phyloP scores from a whole-genome alignment of 1,140 invertebrate genomes.

The Mactra quadrangularis region DNA sequence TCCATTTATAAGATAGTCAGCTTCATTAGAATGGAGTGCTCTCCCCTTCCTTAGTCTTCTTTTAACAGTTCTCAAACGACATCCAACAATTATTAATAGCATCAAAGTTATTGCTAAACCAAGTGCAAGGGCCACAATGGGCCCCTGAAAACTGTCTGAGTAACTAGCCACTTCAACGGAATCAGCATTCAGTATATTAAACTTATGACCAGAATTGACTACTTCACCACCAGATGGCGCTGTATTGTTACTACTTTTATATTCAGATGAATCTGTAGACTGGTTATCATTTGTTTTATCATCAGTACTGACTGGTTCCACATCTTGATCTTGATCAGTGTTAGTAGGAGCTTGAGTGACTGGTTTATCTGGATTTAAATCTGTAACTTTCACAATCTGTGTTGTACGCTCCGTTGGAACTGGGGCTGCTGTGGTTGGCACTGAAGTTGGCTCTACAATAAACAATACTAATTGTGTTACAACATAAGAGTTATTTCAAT shows the following conservation, averaged over 20 bases:
- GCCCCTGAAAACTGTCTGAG: slow-evolving; percentile 85
- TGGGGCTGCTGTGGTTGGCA: slow-evolving; percentile 11
- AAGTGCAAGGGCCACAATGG: slow-evolving; percentile 92
- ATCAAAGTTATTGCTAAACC: slow-evolving; percentile 89
- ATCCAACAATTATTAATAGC: slow-evolving; percentile 91
- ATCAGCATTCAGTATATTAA: slow-evolving; percentile 36
- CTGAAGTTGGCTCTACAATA: not conserved
- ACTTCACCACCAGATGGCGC: not conserved
- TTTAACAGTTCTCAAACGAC: slow-evolving; percentile 90
- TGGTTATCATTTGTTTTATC: slow-evolving; percentile 1
- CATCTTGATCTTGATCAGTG: not conserved
- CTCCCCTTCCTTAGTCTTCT: slow-evolving; percentile 90
- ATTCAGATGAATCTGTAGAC: not conserved
- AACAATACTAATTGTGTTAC: too few relatives aligned
- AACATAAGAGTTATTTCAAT: too few relatives aligned
- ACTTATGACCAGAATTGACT: not conserved
- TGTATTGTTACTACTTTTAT: slow-evolving; percentile 14
- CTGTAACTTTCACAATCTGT: not conserved
- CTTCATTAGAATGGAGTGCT: slow-evolving; percentile 95
- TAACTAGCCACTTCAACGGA: slow-evolving; percentile 63
- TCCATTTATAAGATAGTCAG: slow-evolving; percentile 98
- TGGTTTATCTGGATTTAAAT: not conserved
- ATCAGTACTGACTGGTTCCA: slow-evolving; percentile 22
- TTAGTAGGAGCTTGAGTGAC: slow-evolving; percentile 15
- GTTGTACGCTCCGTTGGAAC: not conserved